Conservation (phyloP, 2,797 vertebrate genomes). For the Nasua narica region DNA sequence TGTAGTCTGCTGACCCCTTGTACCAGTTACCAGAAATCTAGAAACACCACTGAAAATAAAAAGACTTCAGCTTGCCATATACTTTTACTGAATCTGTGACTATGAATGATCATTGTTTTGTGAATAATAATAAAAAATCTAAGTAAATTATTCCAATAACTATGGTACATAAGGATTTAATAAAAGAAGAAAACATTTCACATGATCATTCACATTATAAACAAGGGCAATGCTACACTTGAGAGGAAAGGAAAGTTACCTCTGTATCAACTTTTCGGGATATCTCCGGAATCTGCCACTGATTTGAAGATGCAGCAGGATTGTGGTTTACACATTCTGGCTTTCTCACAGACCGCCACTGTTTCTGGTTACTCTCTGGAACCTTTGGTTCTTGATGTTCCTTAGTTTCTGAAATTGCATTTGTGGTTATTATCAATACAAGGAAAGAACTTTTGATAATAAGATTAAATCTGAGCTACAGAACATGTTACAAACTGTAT, state of each 20-base stretch:
- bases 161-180: background rate
- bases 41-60: background rate
- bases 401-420: conserved; percentile 73
- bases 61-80: background rate
- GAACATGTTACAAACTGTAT: background rate
- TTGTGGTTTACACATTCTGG: conserved; percentile 71
- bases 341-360: conserved; percentile 64
- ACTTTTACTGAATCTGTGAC: background rate
- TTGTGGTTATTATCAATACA: conserved; percentile 37
- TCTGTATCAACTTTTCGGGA: conserved; percentile 66
- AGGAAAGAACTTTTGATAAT: background rate
- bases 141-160: conserved; percentile 19
- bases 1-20: background rate
- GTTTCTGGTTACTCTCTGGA: conserved; percentile 72
- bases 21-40: background rate
- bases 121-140: background rate
- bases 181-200: conserved; percentile 14
- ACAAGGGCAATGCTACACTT: background rate
- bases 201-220: background rate
- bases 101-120: background rate
- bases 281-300: conserved; percentile 65
- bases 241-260: conserved; percentile 70
- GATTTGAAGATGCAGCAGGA: conserved; percentile 50
- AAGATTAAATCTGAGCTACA: background rate
- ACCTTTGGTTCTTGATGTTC: conserved; percentile 65